These are phyloP conservation scores for Rhabdophis nuchalis DNA, from an alignment of 2,797 vertebrate genomes.

Conservation along the genomic window DNA sequence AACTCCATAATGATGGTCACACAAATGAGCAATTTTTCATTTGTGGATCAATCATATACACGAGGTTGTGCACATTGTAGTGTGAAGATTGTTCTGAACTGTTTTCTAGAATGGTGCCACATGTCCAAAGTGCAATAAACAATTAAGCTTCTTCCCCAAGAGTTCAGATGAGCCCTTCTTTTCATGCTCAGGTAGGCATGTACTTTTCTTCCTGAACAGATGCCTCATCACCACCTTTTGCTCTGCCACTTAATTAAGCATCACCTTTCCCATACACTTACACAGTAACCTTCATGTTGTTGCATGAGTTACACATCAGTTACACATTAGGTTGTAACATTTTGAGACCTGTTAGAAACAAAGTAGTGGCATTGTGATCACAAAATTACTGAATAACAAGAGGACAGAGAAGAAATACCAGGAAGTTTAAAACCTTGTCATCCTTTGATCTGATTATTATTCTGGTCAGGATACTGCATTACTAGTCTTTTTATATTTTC, in stretches of 20 bases:
- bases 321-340: constrained; percentile 67
- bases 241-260: constrained; percentile 10
- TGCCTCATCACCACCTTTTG: constrained; percentile 10
- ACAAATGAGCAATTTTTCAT: constrained; percentile 3
- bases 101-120: background rate
- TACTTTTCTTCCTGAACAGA: background rate
- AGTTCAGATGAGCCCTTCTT: background rate
- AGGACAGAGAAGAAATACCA: constrained; percentile 43
- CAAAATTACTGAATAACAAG: constrained; percentile 60
- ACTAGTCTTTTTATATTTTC: constrained; percentile 4
- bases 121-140: accelerated
- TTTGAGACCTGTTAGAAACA: constrained; percentile 62
- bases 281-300: constrained; percentile 45
- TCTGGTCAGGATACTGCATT: constrained; percentile 25
- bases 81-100: background rate
- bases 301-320: constrained; percentile 62
- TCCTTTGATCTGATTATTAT: constrained; percentile 33
- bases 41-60: constrained; percentile 28
- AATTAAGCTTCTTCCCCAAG: background rate
- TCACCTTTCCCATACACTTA: constrained; percentile 49
- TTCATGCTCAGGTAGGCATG: background rate
- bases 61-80: background rate
- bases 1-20: background rate
- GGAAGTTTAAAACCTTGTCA: background rate
- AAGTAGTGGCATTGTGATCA: constrained; percentile 63